Percentiles rank a stretch among this genome's conserved stretches.
These are phyloP conservation scores for Drosophila kohkoa DNA, from an alignment of 1,140 invertebrate species.

Conservation along the genomic window DNA sequence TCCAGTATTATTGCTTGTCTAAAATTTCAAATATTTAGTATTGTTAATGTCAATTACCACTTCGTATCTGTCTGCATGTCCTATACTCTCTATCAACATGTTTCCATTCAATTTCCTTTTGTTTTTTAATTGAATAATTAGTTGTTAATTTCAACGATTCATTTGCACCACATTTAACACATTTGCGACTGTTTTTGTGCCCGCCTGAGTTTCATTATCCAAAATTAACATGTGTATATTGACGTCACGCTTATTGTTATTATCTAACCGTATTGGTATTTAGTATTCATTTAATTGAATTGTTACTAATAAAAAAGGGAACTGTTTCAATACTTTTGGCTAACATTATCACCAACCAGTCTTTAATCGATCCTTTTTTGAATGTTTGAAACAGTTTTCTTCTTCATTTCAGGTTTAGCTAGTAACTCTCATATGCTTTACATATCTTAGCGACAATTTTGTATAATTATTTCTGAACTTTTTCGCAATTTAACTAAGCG, in stretches of 20 bases:
- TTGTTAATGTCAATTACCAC: not conserved
- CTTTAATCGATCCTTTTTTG: not conserved
- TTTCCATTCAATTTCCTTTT: not conserved
- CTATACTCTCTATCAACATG: not conserved
- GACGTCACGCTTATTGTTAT: slow-evolving; percentile 28
- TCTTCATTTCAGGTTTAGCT: slow-evolving; percentile 32
- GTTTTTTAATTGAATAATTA: slow-evolving; percentile 36
- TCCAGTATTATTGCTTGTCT: not conserved
- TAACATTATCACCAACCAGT: not conserved
- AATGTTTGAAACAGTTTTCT: slow-evolving; percentile 36
- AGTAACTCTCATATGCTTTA: slow-evolving; percentile 29
- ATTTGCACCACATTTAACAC: slow-evolving; percentile 27
- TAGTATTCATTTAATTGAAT: slow-evolving; percentile 28
- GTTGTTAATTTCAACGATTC: slow-evolving; percentile 39
- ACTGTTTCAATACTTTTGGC: slow-evolving; percentile 26
- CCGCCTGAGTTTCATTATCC: slow-evolving; percentile 15
- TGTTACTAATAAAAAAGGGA: slow-evolving; percentile 17
- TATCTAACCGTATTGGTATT: slow-evolving; percentile 5
- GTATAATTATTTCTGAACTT: slow-evolving; percentile 34
- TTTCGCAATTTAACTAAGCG: slow-evolving; percentile 55
- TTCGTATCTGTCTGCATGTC: slow-evolving; percentile 56
- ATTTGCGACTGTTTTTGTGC: slow-evolving; percentile 8
- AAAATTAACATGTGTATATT: slow-evolving; percentile 28
- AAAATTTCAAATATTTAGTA: slow-evolving; percentile 6
- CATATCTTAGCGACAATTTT: slow-evolving; percentile 29